phyloP scores from a whole-genome alignment of 2,888 invertebrate genomes.

The Nymphalis urticae region DNA sequence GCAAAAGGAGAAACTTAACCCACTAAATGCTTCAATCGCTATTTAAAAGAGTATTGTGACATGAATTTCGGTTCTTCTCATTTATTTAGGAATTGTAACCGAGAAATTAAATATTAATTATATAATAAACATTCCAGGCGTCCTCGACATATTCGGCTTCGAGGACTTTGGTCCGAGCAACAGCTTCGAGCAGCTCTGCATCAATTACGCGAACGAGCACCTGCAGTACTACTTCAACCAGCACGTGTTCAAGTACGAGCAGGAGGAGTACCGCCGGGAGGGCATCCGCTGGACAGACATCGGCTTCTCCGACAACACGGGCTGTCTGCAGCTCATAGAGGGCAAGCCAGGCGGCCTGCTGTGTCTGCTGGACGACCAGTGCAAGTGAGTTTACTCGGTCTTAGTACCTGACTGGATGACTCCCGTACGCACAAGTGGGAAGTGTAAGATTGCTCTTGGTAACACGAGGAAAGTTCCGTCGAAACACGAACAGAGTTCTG shows the following conservation, averaged over 20 bases:
- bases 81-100: background rate
- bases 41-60: too few species aligned
- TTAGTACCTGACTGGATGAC: too few species aligned
- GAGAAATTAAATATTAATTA: too few species aligned
- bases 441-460: too few species aligned
- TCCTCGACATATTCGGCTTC: constrained; percentile 97
- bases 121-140: constrained; percentile 77
- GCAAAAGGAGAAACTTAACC: too few species aligned
- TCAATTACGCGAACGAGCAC: constrained; percentile 98
- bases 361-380: constrained; percentile 96
- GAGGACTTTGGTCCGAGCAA: constrained; percentile 95
- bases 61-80: too few species aligned
- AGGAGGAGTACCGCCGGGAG: constrained; percentile 96
- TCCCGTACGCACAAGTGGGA: too few species aligned
- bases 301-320: constrained; percentile 97
- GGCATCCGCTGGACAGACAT: constrained; percentile 98
- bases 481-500: too few species aligned
- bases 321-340: constrained; percentile 95
- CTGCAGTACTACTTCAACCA: constrained; percentile 98
- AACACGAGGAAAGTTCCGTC: too few species aligned
- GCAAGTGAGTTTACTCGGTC: constrained; percentile 87
- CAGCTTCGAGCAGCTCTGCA: constrained; percentile 98
- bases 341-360: constrained; percentile 94
- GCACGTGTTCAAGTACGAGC: constrained; percentile 98
- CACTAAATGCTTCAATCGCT: too few species aligned